Evolutionary conservation across 2,113 vertebrate genomes (phyloP), one percentile per base, ranked within the genome.

Genomic region (Osmerus mordax): DNA sequence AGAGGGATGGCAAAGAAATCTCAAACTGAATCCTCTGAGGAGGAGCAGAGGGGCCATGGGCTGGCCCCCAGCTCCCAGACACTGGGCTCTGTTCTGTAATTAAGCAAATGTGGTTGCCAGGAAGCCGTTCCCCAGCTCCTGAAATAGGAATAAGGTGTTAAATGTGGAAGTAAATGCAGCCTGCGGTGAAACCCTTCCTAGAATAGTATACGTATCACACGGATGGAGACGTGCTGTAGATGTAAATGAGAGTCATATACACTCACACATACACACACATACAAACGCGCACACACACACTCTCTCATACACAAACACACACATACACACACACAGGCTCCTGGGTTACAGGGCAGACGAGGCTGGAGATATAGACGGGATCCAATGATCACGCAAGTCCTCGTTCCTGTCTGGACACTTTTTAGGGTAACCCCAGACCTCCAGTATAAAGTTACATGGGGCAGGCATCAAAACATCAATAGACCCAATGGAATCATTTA

Each of bases 81-180:
- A 29, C 60, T 28, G 32, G 60, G 78, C 77, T 83, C 79, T 81
- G 16, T n/a, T 69, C 76, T 85, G 81, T 84, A 84, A 89, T 89
- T 87, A 87, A 82, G 70, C 73, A 84, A 88, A 83, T 83, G 81
- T 78, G 67, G 81, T 81, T 83, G 81, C 71, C 71, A 71, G 66
- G 81, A 84, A 73, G 29, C 65, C 73, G 81, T 85, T 83, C 81
- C 76, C 1, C 55, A 83, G 82, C 83, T 86, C 77, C 70, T 51
- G 52, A 80, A 84, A 88, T 73, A 86, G 75, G 71, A 73, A 60
- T 66, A 78, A 81, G 78, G 81, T 88, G 85, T 83, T 82, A 79
- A 82, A 78, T 32, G 56, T 74, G 80, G 81, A 82, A 80, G 81
- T 56, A 72, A 74, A 69, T 72, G 65, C 77, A 60, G 79, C 70